Conservation (phyloP, 1,140 invertebrate genomes). For the Drosophila orosa region DNA sequence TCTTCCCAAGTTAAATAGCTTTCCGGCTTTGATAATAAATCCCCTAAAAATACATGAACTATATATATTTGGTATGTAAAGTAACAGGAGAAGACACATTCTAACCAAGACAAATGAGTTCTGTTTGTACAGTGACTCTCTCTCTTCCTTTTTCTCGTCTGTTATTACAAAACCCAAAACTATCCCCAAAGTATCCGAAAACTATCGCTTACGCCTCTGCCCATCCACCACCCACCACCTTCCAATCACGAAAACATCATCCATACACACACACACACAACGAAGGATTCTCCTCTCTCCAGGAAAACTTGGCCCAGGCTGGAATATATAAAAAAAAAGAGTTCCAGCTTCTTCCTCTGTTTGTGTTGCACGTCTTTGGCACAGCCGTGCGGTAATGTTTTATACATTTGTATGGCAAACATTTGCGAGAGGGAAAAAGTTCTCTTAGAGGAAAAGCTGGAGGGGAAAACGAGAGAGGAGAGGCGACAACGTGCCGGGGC, state of each 20-base stretch:
- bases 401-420: constrained; percentile 69
- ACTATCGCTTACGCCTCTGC: constrained; percentile 30
- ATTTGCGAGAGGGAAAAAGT: constrained; percentile 51
- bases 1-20: not conserved
- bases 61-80: not conserved
- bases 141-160: not conserved
- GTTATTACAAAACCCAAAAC: constrained; percentile 11
- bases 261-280: not conserved
- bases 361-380: constrained; percentile 66
- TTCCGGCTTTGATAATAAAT: constrained; percentile 2
- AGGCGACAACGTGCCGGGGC: constrained; percentile 68
- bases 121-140: not conserved
- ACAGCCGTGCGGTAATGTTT: constrained; percentile 63
- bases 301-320: constrained; percentile 35
- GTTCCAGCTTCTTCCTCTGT: constrained; percentile 11
- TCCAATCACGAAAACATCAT: constrained; percentile 21
- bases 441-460: not conserved
- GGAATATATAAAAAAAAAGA: constrained; percentile 47
- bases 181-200: constrained; percentile 19
- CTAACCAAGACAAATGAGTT: constrained; percentile 19
- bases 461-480: not conserved
- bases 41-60: not conserved
- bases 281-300: no score
- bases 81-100: not conserved
- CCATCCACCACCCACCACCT: not conserved